These are phyloP conservation scores for Thymelicus lineola DNA, from an alignment of 2,888 invertebrate species.

Conservation along the genomic window DNA sequence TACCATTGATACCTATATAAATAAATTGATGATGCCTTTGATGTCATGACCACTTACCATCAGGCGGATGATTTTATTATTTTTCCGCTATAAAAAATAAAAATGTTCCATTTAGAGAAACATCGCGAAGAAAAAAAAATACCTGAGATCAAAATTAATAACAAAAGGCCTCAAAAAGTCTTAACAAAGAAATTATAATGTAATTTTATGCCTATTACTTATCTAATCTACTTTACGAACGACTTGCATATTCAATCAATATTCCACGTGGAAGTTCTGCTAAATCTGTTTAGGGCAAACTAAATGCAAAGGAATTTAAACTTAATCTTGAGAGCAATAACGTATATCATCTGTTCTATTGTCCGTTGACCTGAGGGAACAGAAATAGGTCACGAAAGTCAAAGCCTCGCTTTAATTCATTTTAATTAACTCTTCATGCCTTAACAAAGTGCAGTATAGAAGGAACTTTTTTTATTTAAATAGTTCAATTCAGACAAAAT, in stretches of 20 bases:
- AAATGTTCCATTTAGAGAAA: no score
- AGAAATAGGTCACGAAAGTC: slow-evolving; percentile 75
- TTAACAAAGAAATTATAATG: neutral
- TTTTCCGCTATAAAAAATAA: no score
- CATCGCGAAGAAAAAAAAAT: no score
- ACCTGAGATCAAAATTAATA: no score
- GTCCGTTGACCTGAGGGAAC: slow-evolving; percentile 63
- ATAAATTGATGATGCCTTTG: no score
- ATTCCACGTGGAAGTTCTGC: slow-evolving; percentile 56
- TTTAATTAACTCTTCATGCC: slow-evolving; percentile 50
- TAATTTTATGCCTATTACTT: neutral
- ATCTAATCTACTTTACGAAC: slow-evolving; percentile 46
- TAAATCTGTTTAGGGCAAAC: slow-evolving; percentile 66
- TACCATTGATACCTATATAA: no score
- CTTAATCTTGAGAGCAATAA: slow-evolving; percentile 37
- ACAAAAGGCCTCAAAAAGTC: no score
- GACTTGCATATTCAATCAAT: slow-evolving; percentile 50
- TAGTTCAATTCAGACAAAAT: neutral
- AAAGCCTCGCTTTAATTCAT: slow-evolving; percentile 66
- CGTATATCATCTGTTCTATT: slow-evolving; percentile 45
- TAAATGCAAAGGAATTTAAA: slow-evolving; percentile 38
- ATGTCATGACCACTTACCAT: no score
- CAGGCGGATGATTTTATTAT: no score
- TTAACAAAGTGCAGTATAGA: slow-evolving; percentile 17
- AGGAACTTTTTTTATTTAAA: slow-evolving; percentile 12